Evolutionary conservation across 2,113 vertebrate species (phyloP).

Genomic region (Salvelinus namaycush): DNA sequence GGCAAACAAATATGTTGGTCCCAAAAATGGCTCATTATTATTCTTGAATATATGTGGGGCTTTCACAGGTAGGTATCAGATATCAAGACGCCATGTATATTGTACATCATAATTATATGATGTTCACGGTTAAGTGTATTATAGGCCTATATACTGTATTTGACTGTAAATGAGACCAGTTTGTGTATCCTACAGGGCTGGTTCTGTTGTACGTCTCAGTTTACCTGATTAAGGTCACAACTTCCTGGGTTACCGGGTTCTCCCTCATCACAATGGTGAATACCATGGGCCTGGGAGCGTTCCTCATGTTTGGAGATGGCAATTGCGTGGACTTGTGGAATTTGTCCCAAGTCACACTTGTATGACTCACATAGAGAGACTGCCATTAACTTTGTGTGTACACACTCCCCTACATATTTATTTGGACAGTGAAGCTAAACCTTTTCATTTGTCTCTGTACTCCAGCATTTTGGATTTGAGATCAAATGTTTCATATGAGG

Average conservation of each 20-base stretch:
- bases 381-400: neutral
- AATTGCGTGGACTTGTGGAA: conserved; percentile 76
- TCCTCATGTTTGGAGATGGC: conserved; percentile 83
- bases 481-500: too few relatives aligned
- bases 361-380: neutral
- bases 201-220: conserved; percentile 84
- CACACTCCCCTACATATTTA: too few relatives aligned
- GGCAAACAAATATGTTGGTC: neutral
- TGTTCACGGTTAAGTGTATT: too few relatives aligned
- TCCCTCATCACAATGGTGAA: conserved; percentile 80
- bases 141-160: neutral
- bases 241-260: conserved; percentile 83
- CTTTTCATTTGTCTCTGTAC: too few relatives aligned
- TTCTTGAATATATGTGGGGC: conserved; percentile 87
- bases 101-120: too few relatives aligned
- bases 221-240: conserved; percentile 82
- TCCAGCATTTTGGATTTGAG: too few relatives aligned
- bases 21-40: neutral
- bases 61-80: conserved; percentile 77
- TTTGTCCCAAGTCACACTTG: neutral
- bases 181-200: conserved; percentile 67
- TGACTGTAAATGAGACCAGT: neutral
- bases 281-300: conserved; percentile 75
- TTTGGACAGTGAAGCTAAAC: too few relatives aligned
- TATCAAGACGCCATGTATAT: neutral